Base-by-base conservation (phyloP, 2,113 vertebrate genomes). In the Cinclus cinclus region DNA sequence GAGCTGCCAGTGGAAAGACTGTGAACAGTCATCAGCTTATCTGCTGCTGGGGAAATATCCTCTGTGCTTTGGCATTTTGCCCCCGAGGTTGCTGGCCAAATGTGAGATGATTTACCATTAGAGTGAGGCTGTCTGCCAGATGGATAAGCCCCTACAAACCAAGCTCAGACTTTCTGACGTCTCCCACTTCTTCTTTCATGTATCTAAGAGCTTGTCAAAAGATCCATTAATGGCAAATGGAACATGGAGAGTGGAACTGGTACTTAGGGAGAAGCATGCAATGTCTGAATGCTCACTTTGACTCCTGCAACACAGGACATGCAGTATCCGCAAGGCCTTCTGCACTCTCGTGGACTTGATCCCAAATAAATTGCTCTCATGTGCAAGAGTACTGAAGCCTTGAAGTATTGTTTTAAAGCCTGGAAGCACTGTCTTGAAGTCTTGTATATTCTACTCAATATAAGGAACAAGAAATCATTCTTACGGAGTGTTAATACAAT, bases 111-210 rank as follows among this genome's bases (percentile, higher is more conserved):
- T 84, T 90, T 92, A 87, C 73, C 76, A 49, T 60, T 58, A 75
- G 59, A 76, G 47, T 67, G 90, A 86, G 81, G 64, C 67, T 71
- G 55, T 69, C 70, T 79, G 89, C 96, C 96, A 95, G 78, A 90
- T 31, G 84, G 85, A 94, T 94, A 52, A 92, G 42, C 82, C 79
- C 87, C 86, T 97, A 31, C 67, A 88, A 95, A 67, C 62, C 41
- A 27, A 88, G 73, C 90, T 96, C 94, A 93, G 94, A 70, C 76
- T 91, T 94, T 31, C 78, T 96, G 84, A 92, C 19, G 9, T 92
- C 87, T 95, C 69, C n/a, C 28, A n/a, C 27, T 91, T 65, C 73
- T 88, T 53, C 41, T 42, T 55, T 47, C 58, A 52, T 4, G 11
- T 77, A 47, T 71, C 41, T 35, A 35, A 83, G 68, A 76, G 37